Evolutionary conservation across 2,113 vertebrate species (phyloP), one percentile per base, ranked within the genome.

Genomic region (Callionymus lyra): DNA sequence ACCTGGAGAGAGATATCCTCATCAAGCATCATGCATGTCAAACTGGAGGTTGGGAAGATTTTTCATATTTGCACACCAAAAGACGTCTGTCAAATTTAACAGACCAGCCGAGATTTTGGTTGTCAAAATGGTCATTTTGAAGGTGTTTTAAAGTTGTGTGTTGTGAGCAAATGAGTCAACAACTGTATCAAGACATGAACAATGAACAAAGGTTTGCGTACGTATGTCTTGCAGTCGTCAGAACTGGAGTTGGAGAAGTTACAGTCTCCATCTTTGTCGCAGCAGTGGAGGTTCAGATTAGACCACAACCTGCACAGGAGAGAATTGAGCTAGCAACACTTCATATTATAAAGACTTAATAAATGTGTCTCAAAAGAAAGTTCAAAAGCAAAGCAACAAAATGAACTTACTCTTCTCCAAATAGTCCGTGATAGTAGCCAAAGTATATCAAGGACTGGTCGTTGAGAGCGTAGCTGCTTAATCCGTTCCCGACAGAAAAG

Each of bases 351-450:
- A n/a, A n/a, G n/a, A n/a, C n/a, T n/a, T n/a, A n/a, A n/a, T n/a
- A n/a, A n/a, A n/a, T n/a, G n/a, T n/a, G n/a, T n/a, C n/a, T n/a
- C n/a, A n/a, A n/a, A n/a, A n/a, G n/a, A n/a, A n/a, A n/a, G n/a
- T n/a, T n/a, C n/a, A 13, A 14, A n/a, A 10, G 15, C 36, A 38
- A 15, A 4, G 11, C 8, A 38, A 38, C 53, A n/a, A 18, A 8
- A 9, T 2, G 9, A 17, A 69, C 84, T 72, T 61, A 87, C 86
- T 76, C 61, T 54, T 86, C 80, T 76, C 86, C 86, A 61, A 87
- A 84, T 12, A 87, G 81, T 36, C 86, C 85, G 2, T 87, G 86
- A 38, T 84, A 87, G 63, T 87, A 84, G 17, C 68, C 82, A 55
- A 85, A 87, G 69, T 84, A 86, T 53, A 87, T 70, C 52, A 86